Evolutionary conservation across 30 jellyfish, hydroid and myxozoan species (phyloP).

Genomic region (Morbakka virulenta): DNA sequence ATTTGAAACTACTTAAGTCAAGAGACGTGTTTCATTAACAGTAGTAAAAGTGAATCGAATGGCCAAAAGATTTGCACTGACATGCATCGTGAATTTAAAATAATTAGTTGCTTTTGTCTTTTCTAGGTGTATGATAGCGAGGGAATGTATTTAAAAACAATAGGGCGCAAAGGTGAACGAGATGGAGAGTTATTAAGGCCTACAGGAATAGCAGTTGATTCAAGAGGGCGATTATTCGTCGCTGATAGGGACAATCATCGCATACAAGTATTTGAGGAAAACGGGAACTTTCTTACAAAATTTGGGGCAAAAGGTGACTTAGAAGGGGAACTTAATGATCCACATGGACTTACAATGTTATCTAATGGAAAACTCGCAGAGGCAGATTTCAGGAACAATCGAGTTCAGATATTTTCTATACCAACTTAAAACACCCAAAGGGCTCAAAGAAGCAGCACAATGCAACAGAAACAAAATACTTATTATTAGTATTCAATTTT

Average conservation of each 20-base stretch:
- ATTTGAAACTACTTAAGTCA: too few species aligned
- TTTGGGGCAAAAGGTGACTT: conserved; percentile 89
- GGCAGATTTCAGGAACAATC: conserved; percentile 90
- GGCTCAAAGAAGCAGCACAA: too few species aligned
- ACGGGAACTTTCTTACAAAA: conserved; percentile 69
- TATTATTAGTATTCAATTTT: too few species aligned
- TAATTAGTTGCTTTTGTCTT: too few species aligned
- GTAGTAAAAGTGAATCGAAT: too few species aligned
- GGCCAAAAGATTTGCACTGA: too few species aligned
- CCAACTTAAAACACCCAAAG: too few species aligned
- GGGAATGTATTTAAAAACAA: conserved; percentile 66
- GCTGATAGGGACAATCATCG: conserved; percentile 99
- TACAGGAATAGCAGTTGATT: conserved; percentile 96
- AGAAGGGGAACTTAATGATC: conserved; percentile 90
- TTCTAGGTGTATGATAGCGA: conserved; percentile 84
- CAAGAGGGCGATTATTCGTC: conserved; percentile 73
- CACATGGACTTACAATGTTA: conserved; percentile 89
- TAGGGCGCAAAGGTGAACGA: conserved; percentile 88
- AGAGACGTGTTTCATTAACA: too few species aligned
- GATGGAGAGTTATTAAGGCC: conserved; percentile 95
- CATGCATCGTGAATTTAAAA: too few species aligned
- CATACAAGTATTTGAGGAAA: conserved; percentile 69
- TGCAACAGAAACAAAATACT: too few species aligned
- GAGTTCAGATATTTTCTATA: conserved; percentile 52
- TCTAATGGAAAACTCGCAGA: conserved; percentile 95